Evolutionary conservation across 2,113 vertebrate genomes (phyloP).

Genomic region (Aix galericulata): DNA sequence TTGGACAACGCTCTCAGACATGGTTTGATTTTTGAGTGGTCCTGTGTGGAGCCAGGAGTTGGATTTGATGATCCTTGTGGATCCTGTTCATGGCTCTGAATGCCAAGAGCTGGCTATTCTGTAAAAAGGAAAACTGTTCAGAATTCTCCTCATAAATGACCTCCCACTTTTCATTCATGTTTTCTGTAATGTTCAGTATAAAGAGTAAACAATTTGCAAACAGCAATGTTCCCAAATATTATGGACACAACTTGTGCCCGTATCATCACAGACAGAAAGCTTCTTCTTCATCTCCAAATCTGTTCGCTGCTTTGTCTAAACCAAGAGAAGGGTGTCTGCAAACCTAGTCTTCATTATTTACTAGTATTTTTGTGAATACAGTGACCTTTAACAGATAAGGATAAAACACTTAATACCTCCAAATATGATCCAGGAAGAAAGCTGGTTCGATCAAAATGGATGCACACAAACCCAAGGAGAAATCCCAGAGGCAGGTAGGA

Average conservation of each 20-base stretch:
- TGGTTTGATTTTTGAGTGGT: not conserved
- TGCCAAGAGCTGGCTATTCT: not conserved
- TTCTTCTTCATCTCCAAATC: not conserved
- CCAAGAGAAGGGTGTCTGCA: not conserved
- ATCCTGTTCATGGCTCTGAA: not conserved
- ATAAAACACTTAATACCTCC: not conserved
- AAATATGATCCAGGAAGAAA: not conserved
- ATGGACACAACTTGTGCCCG: not conserved
- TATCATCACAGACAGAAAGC: not conserved
- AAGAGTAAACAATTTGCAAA: not conserved
- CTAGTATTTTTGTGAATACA: slow-evolving; percentile 1
- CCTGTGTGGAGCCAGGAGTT: not conserved
- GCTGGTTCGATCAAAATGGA: not conserved
- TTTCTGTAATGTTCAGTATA: not conserved
- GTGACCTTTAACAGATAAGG: not conserved
- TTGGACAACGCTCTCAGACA: not conserved
- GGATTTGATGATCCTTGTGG: not conserved
- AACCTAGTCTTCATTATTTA: not conserved
- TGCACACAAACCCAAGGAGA: not conserved
- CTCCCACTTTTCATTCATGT: not conserved
- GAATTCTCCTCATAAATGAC: not conserved
- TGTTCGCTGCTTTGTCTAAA: not conserved
- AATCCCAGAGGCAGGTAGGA: not conserved
- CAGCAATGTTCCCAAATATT: not conserved
- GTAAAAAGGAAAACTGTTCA: not conserved